These are phyloP conservation scores for Synodontis membranacea DNA, from an alignment of 2,113 vertebrate species.

Conservation along the genomic window DNA sequence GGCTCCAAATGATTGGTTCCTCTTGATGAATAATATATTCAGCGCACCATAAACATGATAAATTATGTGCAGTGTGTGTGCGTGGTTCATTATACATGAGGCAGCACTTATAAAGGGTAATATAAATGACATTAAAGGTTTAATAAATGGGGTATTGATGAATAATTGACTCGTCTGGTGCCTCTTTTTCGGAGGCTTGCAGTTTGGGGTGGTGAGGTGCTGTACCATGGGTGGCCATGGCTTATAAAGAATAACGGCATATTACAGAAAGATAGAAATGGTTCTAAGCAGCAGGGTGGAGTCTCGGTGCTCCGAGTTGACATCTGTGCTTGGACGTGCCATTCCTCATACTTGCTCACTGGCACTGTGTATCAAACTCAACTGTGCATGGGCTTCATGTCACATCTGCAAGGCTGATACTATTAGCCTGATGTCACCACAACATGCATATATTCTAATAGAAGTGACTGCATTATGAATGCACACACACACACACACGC, in stretches of 20 bases:
- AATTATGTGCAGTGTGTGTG: slow-evolving; percentile 66
- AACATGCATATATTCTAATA: slow-evolving; percentile 47
- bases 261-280: slow-evolving; percentile 63
- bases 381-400: slow-evolving; percentile 85
- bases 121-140: slow-evolving; percentile 71
- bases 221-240: slow-evolving; percentile 36
- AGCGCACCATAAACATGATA: slow-evolving; percentile 73
- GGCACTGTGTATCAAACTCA: slow-evolving; percentile 90
- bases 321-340: slow-evolving; percentile 84
- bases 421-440: slow-evolving; percentile 78
- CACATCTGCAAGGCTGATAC: slow-evolving; percentile 85
- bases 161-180: slow-evolving; percentile 72
- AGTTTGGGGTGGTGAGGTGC: slow-evolving; percentile 30
- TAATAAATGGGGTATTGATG: slow-evolving; percentile 76
- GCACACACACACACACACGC: slow-evolving; percentile 59
- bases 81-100: slow-evolving; percentile 74
- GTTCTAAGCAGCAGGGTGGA: slow-evolving; percentile 66
- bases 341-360: slow-evolving; percentile 80
- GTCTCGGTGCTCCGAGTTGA: slow-evolving; percentile 65
- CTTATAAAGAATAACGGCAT: slow-evolving; percentile 64
- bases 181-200: slow-evolving; percentile 39
- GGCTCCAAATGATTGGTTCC: slow-evolving; percentile 63
- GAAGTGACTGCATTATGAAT: slow-evolving; percentile 23
- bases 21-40: slow-evolving; percentile 70
- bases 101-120: slow-evolving; percentile 64